Base-by-base conservation (phyloP, 2,888 invertebrate species). In the Xestobium rufovillosum region DNA sequence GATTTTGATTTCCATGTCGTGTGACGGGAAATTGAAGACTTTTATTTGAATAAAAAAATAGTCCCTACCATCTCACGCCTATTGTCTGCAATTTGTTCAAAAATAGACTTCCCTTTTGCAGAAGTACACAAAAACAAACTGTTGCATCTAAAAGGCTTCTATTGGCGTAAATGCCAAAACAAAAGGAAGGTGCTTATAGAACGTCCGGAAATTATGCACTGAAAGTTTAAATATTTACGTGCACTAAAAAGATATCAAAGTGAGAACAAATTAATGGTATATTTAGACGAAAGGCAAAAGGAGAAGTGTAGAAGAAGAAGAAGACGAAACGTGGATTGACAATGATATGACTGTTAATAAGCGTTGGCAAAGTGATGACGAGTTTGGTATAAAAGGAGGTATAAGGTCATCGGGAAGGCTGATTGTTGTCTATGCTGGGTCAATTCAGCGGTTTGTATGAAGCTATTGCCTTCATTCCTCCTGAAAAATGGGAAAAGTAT, bases 171-270 rank as follows among this genome's bases (percentile, higher is more conserved):
- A 16, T 39, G 39, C 25, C 31, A 31, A 38, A 37, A 39, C 14
- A 39, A 39, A 19, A 3, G 39, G 8, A 39, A 39, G 15, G 31
- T 40, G 2, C 32, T 40, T n/a, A 26, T 40, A 29, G 40, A 40
- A 17, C 25, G 33, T 10, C 37, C 40, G n/a, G n/a, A n/a, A n/a
- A n/a, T n/a, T n/a, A n/a, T n/a, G n/a, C n/a, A n/a, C n/a, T n/a
- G n/a, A n/a, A n/a, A n/a, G n/a, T n/a, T n/a, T n/a, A n/a, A n/a
- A n/a, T n/a, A n/a, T n/a, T n/a, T n/a, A n/a, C n/a, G n/a, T n/a
- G n/a, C n/a, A n/a, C n/a, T n/a, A n/a, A n/a, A n/a, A n/a, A n/a
- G n/a, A n/a, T n/a, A n/a, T n/a, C n/a, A n/a, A n/a, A n/a, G n/a
- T n/a, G n/a, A n/a, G n/a, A n/a, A n/a, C n/a, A n/a, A n/a, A n/a